A percentile compares a stretch with the other conserved stretches of the same genome.
These are phyloP conservation scores for Ceratina japonica DNA, from an alignment of 1,140 invertebrate genomes.

Conservation along the genomic window DNA sequence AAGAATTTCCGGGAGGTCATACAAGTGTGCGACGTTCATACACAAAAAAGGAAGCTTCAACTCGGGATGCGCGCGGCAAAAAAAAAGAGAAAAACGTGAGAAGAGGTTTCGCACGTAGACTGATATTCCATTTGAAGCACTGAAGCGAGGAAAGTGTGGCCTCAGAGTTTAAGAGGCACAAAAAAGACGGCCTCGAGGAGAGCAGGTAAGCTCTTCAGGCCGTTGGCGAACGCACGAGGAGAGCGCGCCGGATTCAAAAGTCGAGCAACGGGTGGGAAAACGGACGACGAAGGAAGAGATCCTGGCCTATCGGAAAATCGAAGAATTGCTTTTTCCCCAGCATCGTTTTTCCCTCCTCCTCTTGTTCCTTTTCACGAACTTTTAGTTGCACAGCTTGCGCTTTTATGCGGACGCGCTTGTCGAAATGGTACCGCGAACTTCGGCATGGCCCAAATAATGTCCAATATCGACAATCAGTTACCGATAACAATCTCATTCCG, in stretches of 20 bases:
- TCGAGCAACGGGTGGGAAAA: constrained; percentile 36
- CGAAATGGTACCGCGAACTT: no score
- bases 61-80: no score
- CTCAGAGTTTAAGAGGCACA: constrained; percentile 51
- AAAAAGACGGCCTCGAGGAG: constrained; percentile 43
- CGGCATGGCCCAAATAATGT: no score
- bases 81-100: constrained; percentile 13
- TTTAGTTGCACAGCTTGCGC: no score
- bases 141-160: constrained; percentile 51
- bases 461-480: no score
- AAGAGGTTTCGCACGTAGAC: constrained; percentile 57
- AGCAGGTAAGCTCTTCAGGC: constrained; percentile 46
- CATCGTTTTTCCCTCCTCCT: no score
- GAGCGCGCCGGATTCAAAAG: constrained; percentile 43
- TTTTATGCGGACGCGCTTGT: no score
- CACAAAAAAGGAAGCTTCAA: constrained; percentile 28
- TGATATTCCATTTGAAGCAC: constrained; percentile 58
- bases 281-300: background rate
- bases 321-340: constrained; percentile 28
- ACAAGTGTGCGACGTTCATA: constrained; percentile 43
- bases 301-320: background rate
- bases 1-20: constrained; percentile 48
- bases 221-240: constrained; percentile 11
- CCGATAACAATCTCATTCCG: no score
- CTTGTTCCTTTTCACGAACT: no score